Percentiles rank a stretch among this genome's conserved stretches.
These are phyloP conservation scores for Chionodraco myersi DNA, from an alignment of 2,113 vertebrate species.

Conservation along the genomic window DNA sequence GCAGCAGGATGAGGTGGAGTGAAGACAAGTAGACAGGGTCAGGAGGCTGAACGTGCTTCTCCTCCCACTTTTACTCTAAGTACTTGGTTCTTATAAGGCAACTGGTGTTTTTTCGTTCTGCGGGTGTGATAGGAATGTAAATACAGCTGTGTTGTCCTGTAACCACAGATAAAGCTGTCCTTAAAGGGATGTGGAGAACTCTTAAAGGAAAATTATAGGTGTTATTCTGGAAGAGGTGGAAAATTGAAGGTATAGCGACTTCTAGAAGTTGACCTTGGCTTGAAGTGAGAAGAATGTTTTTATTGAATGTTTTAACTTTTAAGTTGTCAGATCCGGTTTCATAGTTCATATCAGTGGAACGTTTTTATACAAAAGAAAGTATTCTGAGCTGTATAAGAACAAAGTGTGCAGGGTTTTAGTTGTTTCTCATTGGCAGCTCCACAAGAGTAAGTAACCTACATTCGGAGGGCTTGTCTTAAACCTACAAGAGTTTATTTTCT, in stretches of 20 bases:
- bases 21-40: slow-evolving; percentile 40
- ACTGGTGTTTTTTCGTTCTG: slow-evolving; percentile 46
- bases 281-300: not conserved
- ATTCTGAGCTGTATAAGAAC: not conserved
- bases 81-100: slow-evolving; percentile 53
- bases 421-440: not conserved
- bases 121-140: slow-evolving; percentile 66
- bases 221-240: slow-evolving; percentile 13
- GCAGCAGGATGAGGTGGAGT: slow-evolving; percentile 23
- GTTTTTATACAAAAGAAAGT: not conserved
- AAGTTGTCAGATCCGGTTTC: not conserved
- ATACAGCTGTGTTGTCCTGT: slow-evolving; percentile 54
- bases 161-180: slow-evolving; percentile 10
- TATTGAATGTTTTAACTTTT: not conserved
- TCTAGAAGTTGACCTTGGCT: not conserved
- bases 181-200: slow-evolving; percentile 8
- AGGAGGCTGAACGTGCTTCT: slow-evolving; percentile 34
- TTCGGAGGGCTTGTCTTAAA: not conserved
- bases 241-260: not conserved
- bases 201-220: slow-evolving; percentile 31
- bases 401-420: not conserved
- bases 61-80: slow-evolving; percentile 52
- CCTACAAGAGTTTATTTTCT: not conserved
- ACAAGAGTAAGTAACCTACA: slow-evolving; percentile 1
- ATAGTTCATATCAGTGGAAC: not conserved